These are phyloP conservation scores for Campoletis sonorensis DNA, from an alignment of 1,140 invertebrate genomes.

Conservation along the genomic window DNA sequence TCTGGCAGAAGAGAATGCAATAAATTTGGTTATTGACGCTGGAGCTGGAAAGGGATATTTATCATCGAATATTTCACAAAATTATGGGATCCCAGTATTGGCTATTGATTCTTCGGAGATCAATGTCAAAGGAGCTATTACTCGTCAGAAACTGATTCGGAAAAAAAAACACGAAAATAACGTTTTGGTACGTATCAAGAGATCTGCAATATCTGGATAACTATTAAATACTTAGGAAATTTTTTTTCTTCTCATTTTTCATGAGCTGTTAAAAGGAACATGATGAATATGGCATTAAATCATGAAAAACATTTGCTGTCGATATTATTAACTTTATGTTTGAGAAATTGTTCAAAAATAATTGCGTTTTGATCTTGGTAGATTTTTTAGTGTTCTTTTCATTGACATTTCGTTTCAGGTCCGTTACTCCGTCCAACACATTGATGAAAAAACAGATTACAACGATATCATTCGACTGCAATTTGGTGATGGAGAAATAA, in stretches of 20 bases:
- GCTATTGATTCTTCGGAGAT: conserved; percentile 85
- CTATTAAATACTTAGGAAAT: no score
- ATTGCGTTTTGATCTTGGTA: not conserved
- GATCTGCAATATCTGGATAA: no score
- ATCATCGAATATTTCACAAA: conserved; percentile 83
- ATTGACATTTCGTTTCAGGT: conserved; percentile 60
- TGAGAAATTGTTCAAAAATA: no score
- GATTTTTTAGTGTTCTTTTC: conserved; percentile 27
- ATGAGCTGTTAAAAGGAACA: no score
- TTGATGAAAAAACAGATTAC: conserved; percentile 76
- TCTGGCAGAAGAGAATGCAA: conserved; percentile 54
- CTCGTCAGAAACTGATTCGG: conserved; percentile 80
- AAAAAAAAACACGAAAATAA: conserved; percentile 59
- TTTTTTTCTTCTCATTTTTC: no score
- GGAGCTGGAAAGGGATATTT: conserved; percentile 93
- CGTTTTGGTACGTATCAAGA: conserved; percentile 48
- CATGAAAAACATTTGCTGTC: no score
- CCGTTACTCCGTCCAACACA: conserved; percentile 63
- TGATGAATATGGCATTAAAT: no score
- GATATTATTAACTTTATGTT: no score
- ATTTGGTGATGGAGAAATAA: conserved; percentile 69
- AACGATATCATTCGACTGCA: conserved; percentile 72
- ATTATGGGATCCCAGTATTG: conserved; percentile 84
- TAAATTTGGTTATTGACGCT: conserved; percentile 83
- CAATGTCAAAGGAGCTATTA: conserved; percentile 81